Base-by-base conservation (phyloP, 2,888 invertebrate genomes). In the Euclidia mi region DNA sequence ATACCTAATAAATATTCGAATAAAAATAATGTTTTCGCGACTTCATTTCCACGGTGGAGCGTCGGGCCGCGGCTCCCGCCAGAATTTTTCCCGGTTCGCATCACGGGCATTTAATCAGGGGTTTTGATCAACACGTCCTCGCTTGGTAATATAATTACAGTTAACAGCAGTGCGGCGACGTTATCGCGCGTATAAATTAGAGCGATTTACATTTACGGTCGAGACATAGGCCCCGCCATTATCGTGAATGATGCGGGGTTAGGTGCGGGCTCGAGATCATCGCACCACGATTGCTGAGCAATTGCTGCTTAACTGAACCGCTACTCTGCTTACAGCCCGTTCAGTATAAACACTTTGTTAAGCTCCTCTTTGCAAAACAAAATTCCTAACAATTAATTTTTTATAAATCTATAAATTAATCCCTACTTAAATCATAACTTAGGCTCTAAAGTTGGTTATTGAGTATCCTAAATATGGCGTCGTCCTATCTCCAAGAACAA, bases 131-230 rank as follows among this genome's bases (percentile, higher is more conserved):
- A 91, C 92, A 92, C 91, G 93, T 93, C 93, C 92, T 92, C 92
- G 89, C 90, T 86, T 84, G 87, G 92, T 90, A 92, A 92, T 92
- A 94, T 94, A 93, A 94, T 94, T 94, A 94, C 93, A 91, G 91
- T 91, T 92, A 93, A 93, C 94, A 93, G 93, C 93, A 89, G 89
- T 88, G 89, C 90, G 90, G 88, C 87, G 93, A 93, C 93, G 93
- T 93, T 94, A 94, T 94, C 94, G 90, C 87, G 85, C 89, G 91
- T 92, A 93, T 94, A 94, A 94, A 94, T 94, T 94, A 94, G 91
- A 88, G 82, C 91, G 92, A 93, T 94, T 94, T 94, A 92, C 94
- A 94, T 94, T 93, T 89, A 89, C 88, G 89, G 89, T 80, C 88
- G 92, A 88, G 91, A 91, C 92, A 89, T 84, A 87, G 88, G 89